phyloP scores from a whole-genome alignment of 2,113 vertebrate species.

The Salvator merianae region DNA sequence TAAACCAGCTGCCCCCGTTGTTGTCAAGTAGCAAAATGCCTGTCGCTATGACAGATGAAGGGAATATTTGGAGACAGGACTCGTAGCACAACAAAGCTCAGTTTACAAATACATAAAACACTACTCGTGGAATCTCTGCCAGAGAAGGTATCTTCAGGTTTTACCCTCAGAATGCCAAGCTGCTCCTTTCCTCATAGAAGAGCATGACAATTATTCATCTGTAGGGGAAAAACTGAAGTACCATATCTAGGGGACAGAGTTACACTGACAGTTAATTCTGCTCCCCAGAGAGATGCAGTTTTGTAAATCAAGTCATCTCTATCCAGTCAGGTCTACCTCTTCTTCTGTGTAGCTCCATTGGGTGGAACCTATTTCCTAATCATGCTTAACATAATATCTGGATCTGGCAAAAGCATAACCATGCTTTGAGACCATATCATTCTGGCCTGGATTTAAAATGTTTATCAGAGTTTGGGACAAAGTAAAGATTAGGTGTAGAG shows the following conservation, averaged over 20 bases:
- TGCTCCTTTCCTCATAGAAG: neutral
- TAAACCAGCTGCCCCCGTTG: neutral
- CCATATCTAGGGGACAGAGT: neutral
- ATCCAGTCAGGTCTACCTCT: neutral
- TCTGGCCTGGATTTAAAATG: neutral
- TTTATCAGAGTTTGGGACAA: neutral
- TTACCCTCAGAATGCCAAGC: too few species aligned
- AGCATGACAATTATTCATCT: neutral
- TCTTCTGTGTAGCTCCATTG: neutral
- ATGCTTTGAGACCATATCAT: neutral
- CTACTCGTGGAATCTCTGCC: neutral
- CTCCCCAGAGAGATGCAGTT: too few species aligned
- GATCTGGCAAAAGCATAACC: neutral
- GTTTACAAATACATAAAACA: neutral
- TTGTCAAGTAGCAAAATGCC: neutral
- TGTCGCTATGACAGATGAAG: neutral
- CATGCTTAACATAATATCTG: neutral
- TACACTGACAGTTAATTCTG: neutral
- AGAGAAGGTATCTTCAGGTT: neutral
- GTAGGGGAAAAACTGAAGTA: neutral
- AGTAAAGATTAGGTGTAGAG: neutral
- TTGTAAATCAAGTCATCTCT: neutral
- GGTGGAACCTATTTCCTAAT: neutral
- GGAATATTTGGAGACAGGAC: neutral
- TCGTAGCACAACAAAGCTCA: neutral